Conservation (phyloP, 2,797 vertebrate genomes). For the Typhlichthys subterraneus region DNA sequence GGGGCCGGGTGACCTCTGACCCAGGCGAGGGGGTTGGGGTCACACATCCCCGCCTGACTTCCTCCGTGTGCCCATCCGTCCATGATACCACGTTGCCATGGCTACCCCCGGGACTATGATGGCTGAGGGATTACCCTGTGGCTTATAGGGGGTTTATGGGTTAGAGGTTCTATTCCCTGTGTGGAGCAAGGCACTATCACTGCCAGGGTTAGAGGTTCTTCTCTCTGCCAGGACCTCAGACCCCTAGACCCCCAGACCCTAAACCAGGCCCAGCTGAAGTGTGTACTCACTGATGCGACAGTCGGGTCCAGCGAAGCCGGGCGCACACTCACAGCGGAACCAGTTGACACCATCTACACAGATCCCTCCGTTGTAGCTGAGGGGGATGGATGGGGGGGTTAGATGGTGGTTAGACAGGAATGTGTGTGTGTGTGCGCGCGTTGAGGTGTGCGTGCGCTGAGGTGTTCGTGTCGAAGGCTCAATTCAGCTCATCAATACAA, state of each 20-base stretch:
- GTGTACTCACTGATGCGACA: constrained; percentile 95
- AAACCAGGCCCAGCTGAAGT: background rate
- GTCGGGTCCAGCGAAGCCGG: constrained; percentile 95
- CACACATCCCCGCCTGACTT: background rate
- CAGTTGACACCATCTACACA: constrained; percentile 97
- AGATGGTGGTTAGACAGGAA: background rate
- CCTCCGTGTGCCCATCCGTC: constrained; percentile 19
- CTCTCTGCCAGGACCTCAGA: no score
- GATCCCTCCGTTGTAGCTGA: constrained; percentile 95
- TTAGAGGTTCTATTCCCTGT: no score
- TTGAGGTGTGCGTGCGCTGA: constrained; percentile 19
- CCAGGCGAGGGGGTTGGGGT: constrained; percentile 51
- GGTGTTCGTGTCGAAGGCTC: constrained; percentile 41
- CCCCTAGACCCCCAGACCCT: no score
- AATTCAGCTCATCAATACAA: constrained; percentile 79
- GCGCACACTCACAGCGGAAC: constrained; percentile 97
- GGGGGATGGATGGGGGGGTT: background rate
- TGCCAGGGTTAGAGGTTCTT: no score
- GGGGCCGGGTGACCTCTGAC: constrained; percentile 72
- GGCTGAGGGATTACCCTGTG: background rate
- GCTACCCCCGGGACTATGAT: background rate
- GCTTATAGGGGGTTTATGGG: no score
- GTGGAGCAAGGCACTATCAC: no score
- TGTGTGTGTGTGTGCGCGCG: background rate
- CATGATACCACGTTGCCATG: constrained; percentile 19